These are phyloP conservation scores for Drosophila recens DNA, from an alignment of 2,888 invertebrate species.

Conservation along the genomic window DNA sequence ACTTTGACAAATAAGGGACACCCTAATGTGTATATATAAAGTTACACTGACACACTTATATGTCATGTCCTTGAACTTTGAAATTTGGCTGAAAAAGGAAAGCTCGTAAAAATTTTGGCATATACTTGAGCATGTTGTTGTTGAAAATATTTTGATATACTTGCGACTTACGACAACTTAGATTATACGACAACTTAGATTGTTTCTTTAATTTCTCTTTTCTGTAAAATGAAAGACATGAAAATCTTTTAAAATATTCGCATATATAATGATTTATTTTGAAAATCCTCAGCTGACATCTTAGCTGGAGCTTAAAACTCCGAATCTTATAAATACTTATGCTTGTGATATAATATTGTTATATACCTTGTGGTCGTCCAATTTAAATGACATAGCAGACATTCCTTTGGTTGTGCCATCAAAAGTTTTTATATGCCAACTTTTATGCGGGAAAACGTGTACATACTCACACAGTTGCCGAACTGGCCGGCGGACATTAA, in stretches of 20 bases:
- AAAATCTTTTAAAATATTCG: conserved; percentile 23
- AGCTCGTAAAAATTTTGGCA: conserved; percentile 27
- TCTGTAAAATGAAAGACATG: background rate
- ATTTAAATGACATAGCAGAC: conserved; percentile 13
- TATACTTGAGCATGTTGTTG: conserved; percentile 12
- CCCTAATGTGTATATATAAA: too few relatives aligned
- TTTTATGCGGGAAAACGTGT: conserved; percentile 7
- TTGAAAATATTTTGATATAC: conserved; percentile 4
- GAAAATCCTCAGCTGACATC: conserved; percentile 11
- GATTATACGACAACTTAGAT: background rate
- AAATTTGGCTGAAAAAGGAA: conserved; percentile 24
- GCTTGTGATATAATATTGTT: conserved; percentile 4
- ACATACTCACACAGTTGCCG: conserved; percentile 18
- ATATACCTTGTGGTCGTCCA: conserved; percentile 10
- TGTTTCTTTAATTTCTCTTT: background rate
- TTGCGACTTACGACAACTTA: background rate
- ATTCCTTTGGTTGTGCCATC: conserved; percentile 24
- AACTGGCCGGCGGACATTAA: conserved; percentile 60
- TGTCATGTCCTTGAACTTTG: conserved; percentile 58
- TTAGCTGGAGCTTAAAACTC: conserved; percentile 11
- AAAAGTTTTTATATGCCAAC: conserved; percentile 32
- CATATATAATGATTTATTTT: conserved; percentile 14
- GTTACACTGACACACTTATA: background rate
- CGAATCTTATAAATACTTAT: conserved; percentile 36
- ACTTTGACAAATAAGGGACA: too few relatives aligned